Evolutionary conservation across 2,113 vertebrate species (phyloP), one percentile per base, ranked within the genome.

Genomic region (Brachyhypopomus occidentalis): DNA sequence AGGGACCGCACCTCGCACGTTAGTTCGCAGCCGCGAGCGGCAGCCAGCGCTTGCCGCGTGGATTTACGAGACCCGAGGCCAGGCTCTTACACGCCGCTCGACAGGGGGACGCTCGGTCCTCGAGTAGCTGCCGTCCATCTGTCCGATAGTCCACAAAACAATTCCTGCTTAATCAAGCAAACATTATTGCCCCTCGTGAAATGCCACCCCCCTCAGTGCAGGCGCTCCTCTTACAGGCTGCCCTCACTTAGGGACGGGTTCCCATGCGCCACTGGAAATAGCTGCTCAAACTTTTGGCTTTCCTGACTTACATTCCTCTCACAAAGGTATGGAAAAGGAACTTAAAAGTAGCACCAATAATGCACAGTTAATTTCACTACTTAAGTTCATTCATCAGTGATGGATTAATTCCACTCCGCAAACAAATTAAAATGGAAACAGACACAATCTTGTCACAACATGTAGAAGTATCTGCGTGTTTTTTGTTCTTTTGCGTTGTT

Each of bases 161-260:
- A 83, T 92, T 86, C 69, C 86, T 90, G 92, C 70, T 81, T 89
- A 92, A 91, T 93, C 90, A 89, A 86, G 91, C 91, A 75, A 48
- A 90, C 72, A 70, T 92, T 92, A 93, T 89, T 76, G 87, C 88
- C 89, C 87, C 85, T 58, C 6, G 82, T 84, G 59, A 85, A 45
- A 52, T 9, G 11, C 84, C 85, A 86, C 80, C 41, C 76, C 80
- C 52, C 67, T 71, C 77, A 20, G 8, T 23, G 48, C 59, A 59
- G n/a, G 16, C 5, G 2, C 2, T 12, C 30, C 30, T 14, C 75
- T 12, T 82, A 55, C 19, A 78, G 52, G 30, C 8, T n/a, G 3
- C 48, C 58, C 69, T 36, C 9, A 16, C 63, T 55, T 45, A 12
- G 19, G 36, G 63, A 23, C 27, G 56, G 19, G 20, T 58, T 58